Base-by-base conservation (phyloP, 2,888 invertebrate genomes). In the Limnephilus marmoratus region DNA sequence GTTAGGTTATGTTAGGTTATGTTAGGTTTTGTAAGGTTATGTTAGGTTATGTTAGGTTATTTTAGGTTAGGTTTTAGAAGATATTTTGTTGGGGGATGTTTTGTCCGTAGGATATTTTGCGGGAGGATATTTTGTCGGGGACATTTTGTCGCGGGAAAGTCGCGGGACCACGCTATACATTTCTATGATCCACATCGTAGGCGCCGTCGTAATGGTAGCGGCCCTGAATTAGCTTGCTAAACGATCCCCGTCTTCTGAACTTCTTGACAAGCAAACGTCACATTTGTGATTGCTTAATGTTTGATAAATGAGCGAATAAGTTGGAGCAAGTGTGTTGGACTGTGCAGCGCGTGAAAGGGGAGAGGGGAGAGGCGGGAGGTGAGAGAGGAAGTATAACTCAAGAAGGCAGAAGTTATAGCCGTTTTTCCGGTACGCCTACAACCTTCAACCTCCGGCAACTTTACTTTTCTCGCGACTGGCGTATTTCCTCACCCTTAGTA, bases 221-320 rank as follows among this genome's bases (percentile, higher is more conserved):
- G 7, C 68, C 68, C 24, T n/a, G 68, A n/a, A 68, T n/a, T 68
- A 24, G 68, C 24, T 68, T 24, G 1, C 68, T 68, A 68, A 68
- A 68, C 68, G 68, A 68, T 68, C 68, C n/a, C 68, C 68, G 68
- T 7, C 68, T 68, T n/a, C 68, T 24, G 68, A 68, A 68, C 68
- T 68, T 68, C 68, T 68, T 68, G 68, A 68, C 68, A 68, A 68
- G 68, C 68, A 68, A 24, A 68, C 68, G 68, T 68, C 68, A 68
- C 68, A 68, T 24, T 68, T 68, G 68, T 68, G 68, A 68, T 68
- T 68, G n/a, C 68, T 68, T 68, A 68, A 68, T 68, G 68, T 68
- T 68, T 68, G 68, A 68, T 68, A 68, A 68, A 68, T 68, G 68
- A 68, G 68, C 68, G 68, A 68, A 68, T 68, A 68, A 68, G 68